A percentile compares a stretch with the other conserved stretches of the same genome.
Conservation (phyloP, 1,140 invertebrate genomes). For the Drosophila simulans region DNA sequence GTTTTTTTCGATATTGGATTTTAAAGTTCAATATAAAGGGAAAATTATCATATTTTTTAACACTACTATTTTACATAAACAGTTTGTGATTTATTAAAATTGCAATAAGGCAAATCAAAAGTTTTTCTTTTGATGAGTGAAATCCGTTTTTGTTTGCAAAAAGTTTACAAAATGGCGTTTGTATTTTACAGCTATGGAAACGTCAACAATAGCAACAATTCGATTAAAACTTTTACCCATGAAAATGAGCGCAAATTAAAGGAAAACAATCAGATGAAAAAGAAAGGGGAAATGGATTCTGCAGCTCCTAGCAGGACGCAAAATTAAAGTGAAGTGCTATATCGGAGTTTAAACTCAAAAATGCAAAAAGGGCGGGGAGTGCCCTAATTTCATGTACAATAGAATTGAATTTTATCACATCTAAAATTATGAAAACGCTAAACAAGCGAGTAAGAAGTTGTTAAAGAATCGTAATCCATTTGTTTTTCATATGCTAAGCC, state of each 20-base stretch:
- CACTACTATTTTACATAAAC: too few relatives aligned
- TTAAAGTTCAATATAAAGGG: neutral
- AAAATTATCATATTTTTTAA: too few relatives aligned
- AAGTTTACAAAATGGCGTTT: conserved; percentile 72
- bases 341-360: conserved; percentile 27
- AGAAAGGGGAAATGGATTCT: neutral
- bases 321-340: conserved; percentile 24
- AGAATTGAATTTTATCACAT: too few relatives aligned
- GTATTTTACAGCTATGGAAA: conserved; percentile 19
- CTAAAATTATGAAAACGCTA: too few relatives aligned
- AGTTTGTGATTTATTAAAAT: too few relatives aligned
- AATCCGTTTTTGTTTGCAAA: conserved; percentile 32
- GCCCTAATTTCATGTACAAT: conserved; percentile 1
- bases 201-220: conserved; percentile 68
- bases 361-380: neutral
- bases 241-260: conserved; percentile 73
- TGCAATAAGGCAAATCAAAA: neutral
- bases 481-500: neutral
- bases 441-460: too few relatives aligned
- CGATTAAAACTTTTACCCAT: conserved; percentile 77
- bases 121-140: neutral
- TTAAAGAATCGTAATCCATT: neutral
- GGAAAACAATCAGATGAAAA: conserved; percentile 64
- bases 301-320: conserved; percentile 1
- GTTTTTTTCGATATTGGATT: neutral